Base-by-base conservation (phyloP, 1,140 invertebrate genomes). In the Diploscapter pachys region DNA sequence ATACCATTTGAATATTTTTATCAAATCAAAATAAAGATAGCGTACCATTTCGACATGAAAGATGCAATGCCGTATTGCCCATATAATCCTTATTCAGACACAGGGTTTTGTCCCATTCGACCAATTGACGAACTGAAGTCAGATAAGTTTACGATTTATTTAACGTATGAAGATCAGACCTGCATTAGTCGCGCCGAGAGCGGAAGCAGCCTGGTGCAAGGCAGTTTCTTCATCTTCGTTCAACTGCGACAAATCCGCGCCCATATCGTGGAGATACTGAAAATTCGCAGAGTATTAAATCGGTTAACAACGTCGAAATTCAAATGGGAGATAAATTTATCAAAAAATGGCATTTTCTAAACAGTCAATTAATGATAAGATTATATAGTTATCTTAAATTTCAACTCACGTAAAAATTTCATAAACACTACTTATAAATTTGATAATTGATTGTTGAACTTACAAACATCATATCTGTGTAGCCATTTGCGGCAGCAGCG, bases 141-240 rank as follows among this genome's bases (percentile, higher is more conserved):
- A n/a, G 4, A 3, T 50, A 63, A 63, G 6, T 48, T 52, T 67
- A 56, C 5, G 5, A 52, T 61, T 4, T 5, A 50, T 4, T 3
- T 52, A 3, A 59, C 50, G 5, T 54, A 11, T 52, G 8, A 13
- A 11, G 9, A 57, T 4, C 3, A 55, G 52, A 70, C 64, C 73
- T 71, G 61, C 69, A 71, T 76, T 62, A 31, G 31, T 31, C 31
- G 31, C 31, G 31, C 31, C 31, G 31, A 31, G 31, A 31, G 31
- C 31, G 31, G 13, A 13, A 8, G 74, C 59, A 13, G 67, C 74
- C 52, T 59, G 5, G 66, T 75, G 74, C 6, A 71, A 48, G 13
- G 74, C 52, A 63, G 74, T 75, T 31, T 71, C 68, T 51, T 75
- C 74, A 53, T 75, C 68, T 56, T 75, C 74, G 54, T 75, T 75